Evolutionary conservation across 1,140 invertebrate genomes (phyloP).

Genomic region (Achatina immaculata): DNA sequence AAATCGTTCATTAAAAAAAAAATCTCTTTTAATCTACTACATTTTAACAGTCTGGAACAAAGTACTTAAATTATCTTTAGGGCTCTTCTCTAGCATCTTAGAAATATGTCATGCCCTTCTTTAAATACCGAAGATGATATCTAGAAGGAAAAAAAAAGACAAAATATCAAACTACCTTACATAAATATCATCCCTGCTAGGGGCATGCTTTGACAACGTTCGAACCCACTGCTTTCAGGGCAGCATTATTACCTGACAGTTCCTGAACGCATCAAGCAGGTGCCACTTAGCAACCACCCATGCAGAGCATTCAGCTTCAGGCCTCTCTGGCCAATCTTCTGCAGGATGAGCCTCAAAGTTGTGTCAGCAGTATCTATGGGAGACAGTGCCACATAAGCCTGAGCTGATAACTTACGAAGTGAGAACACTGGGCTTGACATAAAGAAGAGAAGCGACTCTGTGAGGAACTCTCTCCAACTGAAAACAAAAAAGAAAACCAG

Average conservation of each 20-base stretch:
- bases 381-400: constrained; percentile 54
- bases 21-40: too few species aligned
- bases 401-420: constrained; percentile 60
- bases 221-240: too few species aligned
- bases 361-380: constrained; percentile 42
- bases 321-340: constrained; percentile 1
- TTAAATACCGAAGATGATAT: too few species aligned
- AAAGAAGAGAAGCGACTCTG: constrained; percentile 39
- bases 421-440: constrained; percentile 58
- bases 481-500: neutral
- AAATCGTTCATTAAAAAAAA: too few species aligned
- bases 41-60: too few species aligned
- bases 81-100: too few species aligned
- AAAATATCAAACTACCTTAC: too few species aligned
- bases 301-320: constrained; percentile 28
- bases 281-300: constrained; percentile 44
- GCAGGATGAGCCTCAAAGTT: constrained; percentile 35
- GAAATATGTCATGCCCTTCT: too few species aligned
- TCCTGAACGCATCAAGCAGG: constrained; percentile 41
- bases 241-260: constrained; percentile 38
- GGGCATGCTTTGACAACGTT: too few species aligned
- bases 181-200: too few species aligned
- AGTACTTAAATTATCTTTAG: too few species aligned
- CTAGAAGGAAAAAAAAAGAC: too few species aligned
- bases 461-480: constrained; percentile 17